Base-by-base conservation (phyloP, 2,797 vertebrate species). In the Molossus alvarezi region DNA sequence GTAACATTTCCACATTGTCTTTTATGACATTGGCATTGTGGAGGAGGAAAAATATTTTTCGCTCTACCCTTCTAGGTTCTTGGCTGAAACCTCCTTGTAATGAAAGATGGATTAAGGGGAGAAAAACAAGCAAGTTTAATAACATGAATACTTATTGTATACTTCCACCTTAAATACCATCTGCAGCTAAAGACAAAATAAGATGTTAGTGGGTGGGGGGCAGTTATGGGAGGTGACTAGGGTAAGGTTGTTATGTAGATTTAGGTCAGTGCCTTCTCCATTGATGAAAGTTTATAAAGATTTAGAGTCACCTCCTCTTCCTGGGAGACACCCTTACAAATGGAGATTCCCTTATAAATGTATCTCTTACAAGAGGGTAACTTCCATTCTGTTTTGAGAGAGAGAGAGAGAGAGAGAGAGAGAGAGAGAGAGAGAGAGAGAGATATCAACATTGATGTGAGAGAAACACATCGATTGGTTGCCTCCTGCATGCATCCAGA, bases 31-130 rank as follows among this genome's bases (percentile, higher is more conserved):
- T 76, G 64, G 71, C 60, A 72, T 53, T 81, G 48, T 72, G 48
- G 76, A 4, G 57, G 37, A 93, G 65, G 45, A 88, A 81, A 79
- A 69, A n/a, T 55, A 25, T 81, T 64, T 15, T 88, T 27, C 69
- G 60, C 51, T 83, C 60, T 76, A 58, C 23, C 51, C 20, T 89
- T 75, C 53, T 75, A 76, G 29, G 29, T 67, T 83, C 18, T 89
- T 67, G 60, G 37, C 71, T 83, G 86, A 83, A 51, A 83, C 45
- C 18, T 29, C 29, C 21, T 65, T 3, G 2, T 45, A 83, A 75
- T 76, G 67, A 88, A 83, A 83, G 51, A 81, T 51, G 13, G 76
- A 88, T 88, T 48, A 94, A 83, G 45, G 79, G 83, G 48, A 88
- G 69, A 83, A 83, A 75, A 83, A 37, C 9, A 75, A 67, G 37